Base-by-base conservation (phyloP, 2,888 invertebrate genomes). In the Andrena hattorfiana region DNA sequence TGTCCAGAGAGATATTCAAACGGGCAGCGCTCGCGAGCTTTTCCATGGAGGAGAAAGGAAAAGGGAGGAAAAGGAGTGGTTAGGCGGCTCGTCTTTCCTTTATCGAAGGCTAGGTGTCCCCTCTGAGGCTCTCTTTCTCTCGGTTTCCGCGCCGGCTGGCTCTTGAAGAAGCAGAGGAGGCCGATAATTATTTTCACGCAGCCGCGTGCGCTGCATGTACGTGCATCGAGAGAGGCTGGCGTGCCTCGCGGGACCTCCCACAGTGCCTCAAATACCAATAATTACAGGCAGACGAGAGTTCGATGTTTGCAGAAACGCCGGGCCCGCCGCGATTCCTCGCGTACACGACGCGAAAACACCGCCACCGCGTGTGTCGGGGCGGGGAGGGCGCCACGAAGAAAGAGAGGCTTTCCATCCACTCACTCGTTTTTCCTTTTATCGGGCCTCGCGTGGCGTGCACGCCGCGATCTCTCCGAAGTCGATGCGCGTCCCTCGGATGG, bases 121-220 rank as follows among this genome's bases (percentile, higher is more conserved):
- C 74, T 74, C 42, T 67, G 66, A 62, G 68, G 49, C 63, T 77
- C 75, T 51, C 68, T 75, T 76, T 81, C 75, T 35, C 69, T 56
- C 63, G 13, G 23, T 59, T 56, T 26, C 30, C 64, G 49, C 54
- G 54, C 54, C 54, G 68, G 30, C 28, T 7, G 62, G 32, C 42
- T 74, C 60, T 67, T 54, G 69, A 77, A 82, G 82, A 76, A 80
- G 63, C 86, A 74, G 77, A 80, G 87, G 79, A 85, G 85, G 71
- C 79, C 78, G 83, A 87, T 88, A 90, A 90, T 90, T 90, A 90
- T 89, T 90, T 89, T 90, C 89, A 88, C 89, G 88, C 88, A 90
- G 86, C 84, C 85, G 85, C 87, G 84, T 88, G 86, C 80, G 75
- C 80, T 83, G 75, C 80, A 70, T 56, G 84, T 78, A 78, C 79